A percentile compares a stretch with the other conserved stretches of the same genome.
Evolutionary conservation across 2,797 vertebrate genomes (phyloP).

Genomic region (Oophaga sylvatica): DNA sequence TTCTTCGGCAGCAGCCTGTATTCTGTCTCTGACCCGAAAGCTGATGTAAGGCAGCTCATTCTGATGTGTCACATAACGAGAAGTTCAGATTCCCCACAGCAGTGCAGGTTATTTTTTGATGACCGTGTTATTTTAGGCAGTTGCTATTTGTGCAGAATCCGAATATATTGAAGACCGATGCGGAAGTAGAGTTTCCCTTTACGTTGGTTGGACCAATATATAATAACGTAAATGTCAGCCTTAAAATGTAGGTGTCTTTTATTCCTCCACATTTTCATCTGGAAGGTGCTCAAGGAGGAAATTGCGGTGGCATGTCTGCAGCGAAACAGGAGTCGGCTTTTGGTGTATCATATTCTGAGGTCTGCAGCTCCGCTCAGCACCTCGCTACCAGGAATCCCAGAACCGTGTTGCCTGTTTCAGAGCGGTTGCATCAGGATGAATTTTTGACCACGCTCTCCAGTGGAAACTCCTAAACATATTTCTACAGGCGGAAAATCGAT

Average conservation of each 20-base stretch:
- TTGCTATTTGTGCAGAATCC: no score
- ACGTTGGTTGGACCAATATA: neutral
- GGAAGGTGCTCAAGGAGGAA: slow-evolving; percentile 1
- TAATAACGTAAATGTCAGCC: neutral
- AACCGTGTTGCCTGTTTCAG: neutral
- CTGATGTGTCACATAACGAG: neutral
- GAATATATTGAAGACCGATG: neutral
- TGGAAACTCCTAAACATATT: slow-evolving; percentile 14
- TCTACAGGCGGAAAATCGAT: slow-evolving; percentile 39
- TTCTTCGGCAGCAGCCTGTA: no score
- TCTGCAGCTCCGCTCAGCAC: slow-evolving; percentile 29
- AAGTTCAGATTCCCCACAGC: neutral
- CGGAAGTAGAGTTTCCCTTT: neutral
- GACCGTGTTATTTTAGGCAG: no score
- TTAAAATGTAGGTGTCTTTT: neutral
- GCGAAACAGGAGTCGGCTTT: neutral
- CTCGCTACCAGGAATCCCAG: slow-evolving; percentile 39
- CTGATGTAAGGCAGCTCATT: no score
- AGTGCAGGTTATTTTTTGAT: neutral
- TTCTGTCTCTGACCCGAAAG: no score
- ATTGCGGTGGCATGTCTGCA: neutral
- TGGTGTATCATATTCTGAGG: slow-evolving; percentile 18
- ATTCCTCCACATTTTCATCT: slow-evolving; percentile 16
- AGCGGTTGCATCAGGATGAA: slow-evolving; percentile 39
- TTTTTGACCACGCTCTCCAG: slow-evolving; percentile 32